A percentile compares a stretch with the other conserved stretches of the same genome.
These are phyloP conservation scores for Eubasilissa regina DNA, from an alignment of 1,140 invertebrate genomes.

Conservation along the genomic window DNA sequence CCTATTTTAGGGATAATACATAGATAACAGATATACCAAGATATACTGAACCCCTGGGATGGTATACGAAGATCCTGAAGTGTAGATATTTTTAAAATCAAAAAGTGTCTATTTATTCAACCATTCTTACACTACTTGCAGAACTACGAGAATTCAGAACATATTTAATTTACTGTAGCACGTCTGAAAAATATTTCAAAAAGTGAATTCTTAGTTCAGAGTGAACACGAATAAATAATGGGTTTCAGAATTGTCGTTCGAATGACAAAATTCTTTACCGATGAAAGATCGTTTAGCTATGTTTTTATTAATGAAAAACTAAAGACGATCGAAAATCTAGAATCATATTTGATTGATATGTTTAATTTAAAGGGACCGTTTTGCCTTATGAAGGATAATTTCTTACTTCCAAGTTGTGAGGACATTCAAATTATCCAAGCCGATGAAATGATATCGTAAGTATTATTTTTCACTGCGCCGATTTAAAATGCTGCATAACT, in stretches of 20 bases:
- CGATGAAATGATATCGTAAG: slow-evolving; percentile 46
- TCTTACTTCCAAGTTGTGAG: slow-evolving; percentile 50
- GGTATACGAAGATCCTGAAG: too few relatives aligned
- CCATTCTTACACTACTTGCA: too few relatives aligned
- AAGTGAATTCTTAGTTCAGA: too few relatives aligned
- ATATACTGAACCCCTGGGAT: too few relatives aligned
- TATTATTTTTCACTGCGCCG: neutral
- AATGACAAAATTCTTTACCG: slow-evolving; percentile 43
- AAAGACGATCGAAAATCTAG: slow-evolving; percentile 42
- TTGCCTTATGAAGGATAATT: slow-evolving; percentile 48
- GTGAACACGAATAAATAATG: neutral
- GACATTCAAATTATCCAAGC: slow-evolving; percentile 31
- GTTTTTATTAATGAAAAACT: slow-evolving; percentile 37
- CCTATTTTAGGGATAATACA: too few relatives aligned
- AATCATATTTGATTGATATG: slow-evolving; percentile 21
- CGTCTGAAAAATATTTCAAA: too few relatives aligned
- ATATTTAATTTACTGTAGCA: too few relatives aligned
- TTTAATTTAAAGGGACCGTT: slow-evolving; percentile 47
- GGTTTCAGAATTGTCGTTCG: slow-evolving; percentile 37
- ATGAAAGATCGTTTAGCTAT: slow-evolving; percentile 48
- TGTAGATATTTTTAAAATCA: too few relatives aligned
- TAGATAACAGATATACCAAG: too few relatives aligned
- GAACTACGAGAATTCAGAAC: too few relatives aligned
- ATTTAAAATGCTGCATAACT: too few relatives aligned
- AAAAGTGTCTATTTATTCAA: too few relatives aligned